Evolutionary conservation across 1,140 invertebrate species (phyloP).

Genomic region (Portunus trituberculatus): DNA sequence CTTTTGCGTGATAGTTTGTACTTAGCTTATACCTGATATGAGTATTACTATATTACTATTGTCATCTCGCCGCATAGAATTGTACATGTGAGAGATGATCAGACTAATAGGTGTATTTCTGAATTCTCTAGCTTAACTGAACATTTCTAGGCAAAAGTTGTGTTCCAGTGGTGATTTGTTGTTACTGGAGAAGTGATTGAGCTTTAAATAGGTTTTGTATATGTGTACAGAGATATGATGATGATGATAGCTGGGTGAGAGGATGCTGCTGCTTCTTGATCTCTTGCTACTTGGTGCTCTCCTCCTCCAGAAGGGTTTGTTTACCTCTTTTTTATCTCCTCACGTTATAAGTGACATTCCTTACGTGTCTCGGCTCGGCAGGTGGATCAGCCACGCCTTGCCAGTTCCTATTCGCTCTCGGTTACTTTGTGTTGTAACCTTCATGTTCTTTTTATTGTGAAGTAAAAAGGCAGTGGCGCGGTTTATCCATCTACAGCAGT

Average conservation of each 20-base stretch:
- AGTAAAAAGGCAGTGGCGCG: background rate
- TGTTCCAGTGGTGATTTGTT: constrained; percentile 58
- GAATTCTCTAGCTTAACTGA: background rate
- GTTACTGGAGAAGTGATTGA: constrained; percentile 69
- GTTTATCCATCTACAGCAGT: constrained; percentile 37
- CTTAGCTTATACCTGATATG: constrained; percentile 35
- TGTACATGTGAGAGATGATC: constrained; percentile 25
- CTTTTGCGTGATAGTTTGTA: constrained; percentile 73
- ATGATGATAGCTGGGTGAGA: constrained; percentile 45
- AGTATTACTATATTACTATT: constrained; percentile 45
- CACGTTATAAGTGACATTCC: constrained; percentile 72
- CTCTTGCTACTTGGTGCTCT: constrained; percentile 67
- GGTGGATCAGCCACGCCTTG: background rate
- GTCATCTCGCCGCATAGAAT: constrained; percentile 37
- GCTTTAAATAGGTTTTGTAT: constrained; percentile 75
- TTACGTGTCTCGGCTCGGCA: constrained; percentile 54
- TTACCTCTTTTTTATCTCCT: background rate
- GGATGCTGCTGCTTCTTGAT: constrained; percentile 42
- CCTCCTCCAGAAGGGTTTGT: constrained; percentile 16
- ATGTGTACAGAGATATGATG: constrained; percentile 67
- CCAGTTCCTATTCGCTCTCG: background rate
- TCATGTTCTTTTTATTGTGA: background rate
- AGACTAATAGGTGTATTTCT: background rate
- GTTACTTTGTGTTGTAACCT: background rate
- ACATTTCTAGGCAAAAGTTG: background rate